Percentiles rank a stretch among this genome's conserved stretches.
phyloP scores from a whole-genome alignment of 2,797 vertebrate genomes.

The Apogon hyalosoma region DNA sequence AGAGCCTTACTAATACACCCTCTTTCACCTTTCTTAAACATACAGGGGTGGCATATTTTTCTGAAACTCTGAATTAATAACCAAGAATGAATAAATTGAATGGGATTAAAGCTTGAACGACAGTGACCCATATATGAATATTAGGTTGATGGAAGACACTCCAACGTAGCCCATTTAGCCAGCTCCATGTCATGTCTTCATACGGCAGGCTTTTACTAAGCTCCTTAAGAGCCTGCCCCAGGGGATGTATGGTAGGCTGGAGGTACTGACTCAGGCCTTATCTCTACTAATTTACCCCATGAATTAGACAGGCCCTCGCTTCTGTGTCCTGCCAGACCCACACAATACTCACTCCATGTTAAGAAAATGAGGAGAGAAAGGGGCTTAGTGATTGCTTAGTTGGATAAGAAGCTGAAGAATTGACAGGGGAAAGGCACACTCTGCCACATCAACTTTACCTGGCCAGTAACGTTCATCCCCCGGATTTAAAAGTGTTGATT shows the following conservation, averaged over 20 bases:
- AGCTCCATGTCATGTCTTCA: conserved; percentile 86
- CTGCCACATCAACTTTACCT: conserved; percentile 63
- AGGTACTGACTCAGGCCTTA: conserved; percentile 83
- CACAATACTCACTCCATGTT: conserved; percentile 68
- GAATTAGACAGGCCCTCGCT: conserved; percentile 74
- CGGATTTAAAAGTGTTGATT: conserved; percentile 66
- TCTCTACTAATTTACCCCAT: conserved; percentile 85
- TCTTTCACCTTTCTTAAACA: conserved; percentile 43
- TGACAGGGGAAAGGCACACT: conserved; percentile 43
- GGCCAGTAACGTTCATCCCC: conserved; percentile 48
- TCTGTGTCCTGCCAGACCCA: conserved; percentile 75
- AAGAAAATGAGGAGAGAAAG: conserved; percentile 74
- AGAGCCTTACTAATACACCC: conserved; percentile 33
- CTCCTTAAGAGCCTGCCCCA: conserved; percentile 86
- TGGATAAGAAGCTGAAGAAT: conserved; percentile 59
- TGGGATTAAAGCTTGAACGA: conserved; percentile 79
- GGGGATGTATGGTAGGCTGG: conserved; percentile 82
- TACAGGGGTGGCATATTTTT: conserved; percentile 27
- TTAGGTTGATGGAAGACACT: conserved; percentile 84
- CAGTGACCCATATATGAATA: conserved; percentile 80
- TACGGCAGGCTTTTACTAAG: conserved; percentile 86
- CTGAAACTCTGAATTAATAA: conserved; percentile 75
- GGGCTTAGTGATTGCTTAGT: conserved; percentile 63
- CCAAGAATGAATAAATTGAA: conserved; percentile 77
- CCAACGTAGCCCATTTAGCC: conserved; percentile 83